Conservation (phyloP, 2,797 vertebrate genomes). For the Thalassophryne amazonica region DNA sequence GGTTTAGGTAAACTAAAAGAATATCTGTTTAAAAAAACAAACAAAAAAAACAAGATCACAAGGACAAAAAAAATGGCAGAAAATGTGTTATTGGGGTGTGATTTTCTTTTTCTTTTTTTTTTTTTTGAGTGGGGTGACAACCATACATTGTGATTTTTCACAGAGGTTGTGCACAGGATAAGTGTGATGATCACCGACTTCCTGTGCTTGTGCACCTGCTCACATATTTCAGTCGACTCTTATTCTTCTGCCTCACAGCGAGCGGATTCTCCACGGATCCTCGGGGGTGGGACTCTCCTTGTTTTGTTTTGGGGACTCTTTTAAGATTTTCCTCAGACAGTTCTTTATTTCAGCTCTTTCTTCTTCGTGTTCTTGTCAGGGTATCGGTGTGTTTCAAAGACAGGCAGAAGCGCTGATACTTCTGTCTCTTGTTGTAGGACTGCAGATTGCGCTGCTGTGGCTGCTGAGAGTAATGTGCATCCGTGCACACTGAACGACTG, state of each 20-base stretch:
- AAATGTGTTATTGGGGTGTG: too few relatives aligned
- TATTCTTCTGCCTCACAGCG: background rate
- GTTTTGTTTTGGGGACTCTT: constrained; percentile 13
- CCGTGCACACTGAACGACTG: too few relatives aligned
- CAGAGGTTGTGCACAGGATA: background rate
- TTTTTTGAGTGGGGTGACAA: too few relatives aligned
- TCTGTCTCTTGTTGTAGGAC: background rate
- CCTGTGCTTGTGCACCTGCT: background rate
- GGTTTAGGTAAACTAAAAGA: background rate
- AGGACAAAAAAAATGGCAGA: too few relatives aligned
- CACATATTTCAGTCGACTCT: background rate
- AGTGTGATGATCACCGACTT: background rate
- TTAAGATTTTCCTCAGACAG: constrained; percentile 7
- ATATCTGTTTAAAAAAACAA: too few relatives aligned
- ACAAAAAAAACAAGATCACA: background rate
- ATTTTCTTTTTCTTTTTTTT: too few relatives aligned
- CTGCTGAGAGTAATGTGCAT: too few relatives aligned
- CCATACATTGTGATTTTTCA: too few relatives aligned
- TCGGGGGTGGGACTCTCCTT: background rate
- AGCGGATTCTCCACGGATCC: background rate
- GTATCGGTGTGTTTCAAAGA: background rate
- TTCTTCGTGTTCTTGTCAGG: background rate
- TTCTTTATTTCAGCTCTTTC: background rate
- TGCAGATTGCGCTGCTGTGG: background rate
- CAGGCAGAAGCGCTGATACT: background rate